Percentiles rank a stretch among this genome's conserved stretches.
phyloP scores from a whole-genome alignment of 2,797 vertebrate genomes.

The Lutjanus campechanus region DNA sequence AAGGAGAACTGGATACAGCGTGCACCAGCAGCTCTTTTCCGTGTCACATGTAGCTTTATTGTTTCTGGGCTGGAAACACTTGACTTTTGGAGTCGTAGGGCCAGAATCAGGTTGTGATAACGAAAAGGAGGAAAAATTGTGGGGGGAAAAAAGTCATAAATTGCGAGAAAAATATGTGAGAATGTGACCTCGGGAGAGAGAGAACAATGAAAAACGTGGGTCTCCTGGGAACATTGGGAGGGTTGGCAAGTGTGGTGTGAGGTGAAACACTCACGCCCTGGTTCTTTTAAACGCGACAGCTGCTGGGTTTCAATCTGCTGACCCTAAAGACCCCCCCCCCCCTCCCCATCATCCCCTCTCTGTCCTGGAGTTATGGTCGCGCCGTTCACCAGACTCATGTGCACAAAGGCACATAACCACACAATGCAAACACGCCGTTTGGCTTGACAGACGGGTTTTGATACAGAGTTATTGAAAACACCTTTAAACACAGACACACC shows the following conservation, averaged over 20 bases:
- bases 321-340: constrained; percentile 53
- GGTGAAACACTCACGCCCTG: constrained; percentile 53
- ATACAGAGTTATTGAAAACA: constrained; percentile 46
- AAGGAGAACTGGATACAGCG: too few relatives aligned
- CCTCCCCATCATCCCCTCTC: neutral
- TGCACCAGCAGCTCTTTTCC: too few relatives aligned
- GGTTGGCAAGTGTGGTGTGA: constrained; percentile 19
- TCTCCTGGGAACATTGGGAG: too few relatives aligned
- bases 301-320: constrained; percentile 77
- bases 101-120: too few relatives aligned
- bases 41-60: too few relatives aligned
- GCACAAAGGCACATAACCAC: constrained; percentile 9
- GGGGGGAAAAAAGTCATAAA: too few relatives aligned
- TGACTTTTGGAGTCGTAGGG: too few relatives aligned
- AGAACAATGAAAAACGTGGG: too few relatives aligned
- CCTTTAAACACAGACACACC: constrained; percentile 53
- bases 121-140: too few relatives aligned
- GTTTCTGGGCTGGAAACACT: too few relatives aligned
- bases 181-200: too few relatives aligned
- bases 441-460: constrained; percentile 25
- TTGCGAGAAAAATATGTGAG: too few relatives aligned
- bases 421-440: constrained; percentile 24
- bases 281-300: constrained; percentile 75
- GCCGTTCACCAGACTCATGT: constrained; percentile 36
- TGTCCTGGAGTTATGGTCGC: constrained; percentile 37